Evolutionary conservation across 2,113 vertebrate genomes (phyloP).

Genomic region (Leptobrachium leishanense): DNA sequence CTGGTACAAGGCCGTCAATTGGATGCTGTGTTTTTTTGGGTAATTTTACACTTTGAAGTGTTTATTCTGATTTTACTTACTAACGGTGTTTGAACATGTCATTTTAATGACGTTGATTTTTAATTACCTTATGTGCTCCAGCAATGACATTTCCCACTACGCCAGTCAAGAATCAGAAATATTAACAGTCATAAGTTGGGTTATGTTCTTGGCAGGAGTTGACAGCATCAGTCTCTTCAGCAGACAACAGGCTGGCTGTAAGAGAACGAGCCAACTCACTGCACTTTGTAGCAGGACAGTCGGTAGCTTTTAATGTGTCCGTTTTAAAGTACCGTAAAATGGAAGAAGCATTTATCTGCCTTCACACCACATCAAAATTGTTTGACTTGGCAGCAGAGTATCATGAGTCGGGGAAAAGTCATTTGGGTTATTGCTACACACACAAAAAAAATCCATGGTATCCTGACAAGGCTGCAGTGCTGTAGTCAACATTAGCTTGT

Average conservation of each 20-base stretch:
- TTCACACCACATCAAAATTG: slow-evolving; percentile 50
- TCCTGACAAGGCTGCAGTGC: neutral
- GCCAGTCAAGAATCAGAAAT: too few relatives aligned
- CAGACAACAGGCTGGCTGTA: slow-evolving; percentile 29
- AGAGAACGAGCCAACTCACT: slow-evolving; percentile 26
- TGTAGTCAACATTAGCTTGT: slow-evolving; percentile 2
- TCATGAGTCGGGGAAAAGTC: slow-evolving; percentile 35
- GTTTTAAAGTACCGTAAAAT: slow-evolving; percentile 34
- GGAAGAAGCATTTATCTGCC: slow-evolving; percentile 34
- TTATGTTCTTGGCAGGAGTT: too few relatives aligned
- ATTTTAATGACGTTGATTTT: neutral
- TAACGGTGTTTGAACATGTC: too few relatives aligned
- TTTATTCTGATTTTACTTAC: too few relatives aligned
- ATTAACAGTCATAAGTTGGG: too few relatives aligned
- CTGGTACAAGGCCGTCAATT: too few relatives aligned
- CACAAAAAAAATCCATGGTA: slow-evolving; percentile 27
- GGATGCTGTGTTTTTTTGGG: too few relatives aligned
- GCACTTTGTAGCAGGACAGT: slow-evolving; percentile 30
- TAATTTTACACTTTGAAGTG: too few relatives aligned
- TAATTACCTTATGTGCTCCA: too few relatives aligned
- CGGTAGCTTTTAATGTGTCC: slow-evolving; percentile 30
- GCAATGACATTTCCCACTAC: too few relatives aligned
- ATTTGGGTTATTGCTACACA: slow-evolving; percentile 45
- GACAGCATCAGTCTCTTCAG: too few relatives aligned
- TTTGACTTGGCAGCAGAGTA: slow-evolving; percentile 45